A percentile compares a stretch with the other conserved stretches of the same genome.
Evolutionary conservation across 2,888 invertebrate genomes (phyloP).

Genomic region (Meliscaeva auricollis): DNA sequence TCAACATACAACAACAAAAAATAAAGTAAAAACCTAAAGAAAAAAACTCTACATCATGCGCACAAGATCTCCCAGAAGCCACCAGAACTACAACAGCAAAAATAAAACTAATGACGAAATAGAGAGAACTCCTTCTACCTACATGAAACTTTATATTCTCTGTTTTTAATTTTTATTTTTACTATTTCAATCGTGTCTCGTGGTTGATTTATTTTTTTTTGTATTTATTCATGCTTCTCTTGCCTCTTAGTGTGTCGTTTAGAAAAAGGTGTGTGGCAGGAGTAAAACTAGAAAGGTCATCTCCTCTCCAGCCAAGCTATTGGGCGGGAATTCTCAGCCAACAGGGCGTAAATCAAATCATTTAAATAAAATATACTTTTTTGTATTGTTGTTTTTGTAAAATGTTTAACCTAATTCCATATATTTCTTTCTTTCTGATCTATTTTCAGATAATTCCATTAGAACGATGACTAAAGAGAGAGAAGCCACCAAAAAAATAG

Average conservation of each 20-base stretch:
- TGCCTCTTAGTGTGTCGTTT: constrained; percentile 32
- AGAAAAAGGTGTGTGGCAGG: constrained; percentile 27
- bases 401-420: constrained; percentile 50
- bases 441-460: constrained; percentile 60
- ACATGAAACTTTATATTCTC: constrained; percentile 38
- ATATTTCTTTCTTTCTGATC: constrained; percentile 15
- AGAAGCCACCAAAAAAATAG: constrained; percentile 33
- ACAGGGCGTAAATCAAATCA: constrained; percentile 29
- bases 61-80: constrained; percentile 41
- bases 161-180: constrained; percentile 23
- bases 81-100: constrained; percentile 39
- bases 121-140: constrained; percentile 52
- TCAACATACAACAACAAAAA: constrained; percentile 31
- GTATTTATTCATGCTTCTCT: neutral
- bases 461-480: constrained; percentile 52
- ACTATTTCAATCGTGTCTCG: constrained; percentile 4
- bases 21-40: neutral
- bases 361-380: neutral
- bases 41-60: constrained; percentile 63
- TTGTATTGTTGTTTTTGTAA: constrained; percentile 28
- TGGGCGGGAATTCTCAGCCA: neutral
- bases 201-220: constrained; percentile 47
- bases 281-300: constrained; percentile 55
- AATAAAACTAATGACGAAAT: constrained; percentile 70
- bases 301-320: neutral